Percentiles rank a stretch among this genome's conserved stretches.
Conservation (phyloP, 2,888 invertebrate genomes). For the Sphecodes monilicornis region DNA sequence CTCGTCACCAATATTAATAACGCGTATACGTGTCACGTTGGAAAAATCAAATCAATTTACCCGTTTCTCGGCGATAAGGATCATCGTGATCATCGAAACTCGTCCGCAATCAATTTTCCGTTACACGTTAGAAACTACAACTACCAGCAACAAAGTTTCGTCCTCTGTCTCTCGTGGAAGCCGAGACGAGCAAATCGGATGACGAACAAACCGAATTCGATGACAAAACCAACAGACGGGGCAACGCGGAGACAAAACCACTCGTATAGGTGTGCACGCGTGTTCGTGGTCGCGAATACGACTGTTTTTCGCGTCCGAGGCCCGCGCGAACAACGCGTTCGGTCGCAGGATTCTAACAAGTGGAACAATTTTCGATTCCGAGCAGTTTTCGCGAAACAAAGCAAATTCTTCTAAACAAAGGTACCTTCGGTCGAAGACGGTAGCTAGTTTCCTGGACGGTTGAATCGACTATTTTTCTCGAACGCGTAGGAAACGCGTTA, state of each 20-base stretch:
- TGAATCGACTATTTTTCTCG: not conserved
- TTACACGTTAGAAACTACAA: not conserved
- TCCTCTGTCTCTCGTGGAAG: not conserved
- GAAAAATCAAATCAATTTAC: not conserved
- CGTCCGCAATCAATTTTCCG: no score
- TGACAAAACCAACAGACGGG: not conserved
- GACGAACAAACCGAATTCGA: not conserved
- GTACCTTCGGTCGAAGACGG: slow-evolving; percentile 1
- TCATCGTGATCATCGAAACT: not conserved
- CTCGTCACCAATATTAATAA: not conserved
- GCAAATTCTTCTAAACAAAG: slow-evolving; percentile 23
- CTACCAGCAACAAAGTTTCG: not conserved
- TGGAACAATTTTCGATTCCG: slow-evolving; percentile 28
- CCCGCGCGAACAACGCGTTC: no score
- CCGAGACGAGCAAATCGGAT: not conserved
- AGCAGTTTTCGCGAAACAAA: slow-evolving; percentile 7
- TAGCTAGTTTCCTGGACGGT: not conserved
- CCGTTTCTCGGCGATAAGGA: not conserved
- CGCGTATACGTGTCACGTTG: not conserved
- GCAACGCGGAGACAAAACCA: not conserved
- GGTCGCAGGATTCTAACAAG: not conserved
- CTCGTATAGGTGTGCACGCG: not conserved
- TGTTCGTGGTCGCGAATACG: not conserved
- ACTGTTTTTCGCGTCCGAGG: not conserved
- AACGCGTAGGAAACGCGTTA: not conserved